Evolutionary conservation across 2,797 vertebrate genomes (phyloP).

Genomic region (Choloepus didactylus): DNA sequence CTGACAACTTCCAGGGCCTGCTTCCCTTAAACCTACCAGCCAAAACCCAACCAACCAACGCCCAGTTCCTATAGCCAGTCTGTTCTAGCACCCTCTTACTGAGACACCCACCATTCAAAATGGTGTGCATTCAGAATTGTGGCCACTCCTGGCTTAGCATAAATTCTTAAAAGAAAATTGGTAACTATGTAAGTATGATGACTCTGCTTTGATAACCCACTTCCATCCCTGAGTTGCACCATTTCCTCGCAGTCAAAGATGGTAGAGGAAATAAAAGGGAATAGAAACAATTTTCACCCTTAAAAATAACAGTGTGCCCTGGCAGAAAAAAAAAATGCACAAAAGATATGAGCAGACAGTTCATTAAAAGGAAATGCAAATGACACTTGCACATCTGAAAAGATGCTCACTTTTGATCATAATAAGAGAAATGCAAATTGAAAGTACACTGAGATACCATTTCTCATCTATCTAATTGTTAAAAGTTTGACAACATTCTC

Average conservation of each 20-base stretch:
- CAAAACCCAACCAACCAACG: no score
- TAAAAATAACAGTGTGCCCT: not conserved
- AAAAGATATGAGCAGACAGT: not conserved
- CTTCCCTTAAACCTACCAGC: not conserved
- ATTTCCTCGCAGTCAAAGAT: not conserved
- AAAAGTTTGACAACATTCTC: not conserved
- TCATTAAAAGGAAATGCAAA: not conserved
- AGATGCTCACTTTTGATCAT: not conserved
- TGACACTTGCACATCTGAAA: not conserved
- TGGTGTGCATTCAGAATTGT: not conserved
- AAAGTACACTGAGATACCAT: accelerated
- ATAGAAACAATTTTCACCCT: not conserved
- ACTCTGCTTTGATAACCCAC: not conserved
- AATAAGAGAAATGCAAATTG: not conserved
- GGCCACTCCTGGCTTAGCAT: not conserved
- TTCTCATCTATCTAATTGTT: not conserved
- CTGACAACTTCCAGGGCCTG: not conserved
- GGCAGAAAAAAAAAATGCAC: not conserved
- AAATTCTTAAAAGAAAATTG: not conserved
- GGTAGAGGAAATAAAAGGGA: not conserved
- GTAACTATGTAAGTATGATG: not conserved
- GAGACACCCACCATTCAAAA: accelerated
- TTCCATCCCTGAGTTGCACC: not conserved
- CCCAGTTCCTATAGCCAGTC: not conserved
- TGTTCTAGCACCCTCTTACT: not conserved